A percentile compares a stretch with the other conserved stretches of the same genome.
Conservation (phyloP, 1,140 invertebrate species). For the Leptinotarsa undecemlineata region DNA sequence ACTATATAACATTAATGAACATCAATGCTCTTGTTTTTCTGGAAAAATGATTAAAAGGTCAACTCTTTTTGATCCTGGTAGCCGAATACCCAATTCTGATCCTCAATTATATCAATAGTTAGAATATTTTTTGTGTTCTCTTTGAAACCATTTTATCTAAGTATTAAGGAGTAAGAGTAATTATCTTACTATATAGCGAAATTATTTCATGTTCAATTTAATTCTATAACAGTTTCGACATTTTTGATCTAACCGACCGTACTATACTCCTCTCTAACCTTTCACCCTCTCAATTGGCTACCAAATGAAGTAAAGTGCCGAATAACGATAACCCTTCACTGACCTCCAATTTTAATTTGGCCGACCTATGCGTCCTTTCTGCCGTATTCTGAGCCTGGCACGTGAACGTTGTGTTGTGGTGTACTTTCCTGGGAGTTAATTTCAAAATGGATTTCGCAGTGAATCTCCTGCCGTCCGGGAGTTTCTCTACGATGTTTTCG, state of each 20-base stretch:
- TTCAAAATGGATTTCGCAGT: constrained; percentile 84
- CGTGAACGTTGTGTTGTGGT: constrained; percentile 88
- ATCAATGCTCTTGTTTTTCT: too few relatives aligned
- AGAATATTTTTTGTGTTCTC: too few relatives aligned
- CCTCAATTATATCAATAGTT: too few relatives aligned
- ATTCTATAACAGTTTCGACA: not conserved
- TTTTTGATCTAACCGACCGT: not conserved
- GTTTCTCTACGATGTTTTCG: constrained; percentile 72
- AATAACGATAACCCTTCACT: constrained; percentile 39
- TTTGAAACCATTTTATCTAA: too few relatives aligned
- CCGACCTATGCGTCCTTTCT: constrained; percentile 77
- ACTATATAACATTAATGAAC: too few relatives aligned
- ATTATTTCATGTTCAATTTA: not conserved
- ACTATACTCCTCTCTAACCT: not conserved
- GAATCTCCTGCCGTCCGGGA: constrained; percentile 76
- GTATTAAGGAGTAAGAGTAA: too few relatives aligned
- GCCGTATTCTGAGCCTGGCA: constrained; percentile 89
- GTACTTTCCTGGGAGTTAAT: constrained; percentile 79
- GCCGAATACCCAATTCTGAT: too few relatives aligned
- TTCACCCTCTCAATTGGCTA: not conserved
- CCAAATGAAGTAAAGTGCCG: not conserved
- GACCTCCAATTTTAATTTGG: constrained; percentile 78
- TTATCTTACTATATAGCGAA: too few relatives aligned
- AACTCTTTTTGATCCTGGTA: too few relatives aligned
- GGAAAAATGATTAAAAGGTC: too few relatives aligned